phyloP scores from a whole-genome alignment of 2,113 vertebrate genomes.

The Apodemus speciosus region DNA sequence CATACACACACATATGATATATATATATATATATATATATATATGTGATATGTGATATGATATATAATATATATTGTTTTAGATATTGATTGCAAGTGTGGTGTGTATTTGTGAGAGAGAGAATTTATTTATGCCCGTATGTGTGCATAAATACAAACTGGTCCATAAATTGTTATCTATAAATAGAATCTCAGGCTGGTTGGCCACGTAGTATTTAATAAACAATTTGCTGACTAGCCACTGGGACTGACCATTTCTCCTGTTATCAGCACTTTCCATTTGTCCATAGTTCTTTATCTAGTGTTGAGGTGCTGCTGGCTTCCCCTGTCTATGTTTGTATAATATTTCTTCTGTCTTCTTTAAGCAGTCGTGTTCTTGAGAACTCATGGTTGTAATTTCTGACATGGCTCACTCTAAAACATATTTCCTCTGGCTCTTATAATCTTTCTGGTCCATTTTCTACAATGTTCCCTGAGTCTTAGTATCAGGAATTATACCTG shows the following conservation, averaged over 20 bases:
- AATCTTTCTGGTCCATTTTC: background rate
- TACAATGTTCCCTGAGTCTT: background rate
- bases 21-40: too few species aligned
- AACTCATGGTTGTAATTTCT: background rate
- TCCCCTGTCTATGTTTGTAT: background rate
- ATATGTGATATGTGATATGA: too few species aligned
- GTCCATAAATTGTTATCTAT: background rate
- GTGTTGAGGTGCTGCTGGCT: background rate
- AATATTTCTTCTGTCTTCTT: background rate
- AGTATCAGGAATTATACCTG: background rate
- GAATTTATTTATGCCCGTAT: too few species aligned
- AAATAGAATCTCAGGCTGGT: background rate
- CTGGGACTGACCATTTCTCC: background rate
- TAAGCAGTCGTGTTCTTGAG: background rate
- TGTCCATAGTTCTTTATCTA: background rate
- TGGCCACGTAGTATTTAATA: background rate
- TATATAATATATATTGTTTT: background rate
- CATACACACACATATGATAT: too few species aligned
- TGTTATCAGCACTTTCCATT: background rate
- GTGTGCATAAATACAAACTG: background rate
- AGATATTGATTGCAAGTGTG: background rate
- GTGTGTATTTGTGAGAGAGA: background rate
- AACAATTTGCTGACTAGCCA: background rate
- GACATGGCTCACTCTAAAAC: background rate
- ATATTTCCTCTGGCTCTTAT: background rate